Base-by-base conservation (phyloP, 2,888 invertebrate species). In the Morpho helenor region DNA sequence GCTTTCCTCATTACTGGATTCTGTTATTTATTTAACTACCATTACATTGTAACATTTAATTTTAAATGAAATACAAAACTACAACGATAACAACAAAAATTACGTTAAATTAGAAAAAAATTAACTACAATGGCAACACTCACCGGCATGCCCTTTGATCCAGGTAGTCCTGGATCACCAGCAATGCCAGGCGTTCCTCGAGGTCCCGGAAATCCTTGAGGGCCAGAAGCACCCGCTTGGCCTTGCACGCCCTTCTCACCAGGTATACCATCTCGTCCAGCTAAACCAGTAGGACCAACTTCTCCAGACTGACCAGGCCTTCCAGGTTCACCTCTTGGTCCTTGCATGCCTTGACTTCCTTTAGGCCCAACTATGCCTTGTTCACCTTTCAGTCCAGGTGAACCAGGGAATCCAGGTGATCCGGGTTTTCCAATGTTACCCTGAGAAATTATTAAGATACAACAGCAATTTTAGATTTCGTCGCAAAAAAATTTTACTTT, bases 221-320 rank as follows among this genome's bases (percentile, higher is more conserved):
- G 92, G 0, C 96, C 96, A 5, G 93, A 82, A 1, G 93, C 78
- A n/a, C 96, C 96, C 8, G 92, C 80, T 57, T 94, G 91, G 10
- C 97, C 97, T 48, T 93, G 88, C 44, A 92, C 92, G 39, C 97
- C 97, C 73, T 96, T 96, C 68, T 96, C 96, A 44, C 96, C 96
- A 0, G 93, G 91, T n/a, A 89, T 80, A 3, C 97, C 97, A 76
- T 96, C 96, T 79, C 94, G 94, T 8, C 96, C 97, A n/a, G 95
- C 85, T 9, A 93, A 85, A 1, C 97, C 96, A 22, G 93, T 91
- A 0, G 94, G 92, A 3, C 96, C 97, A 3, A 93, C 91, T 73
- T 96, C 96, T 41, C 96, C 96, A 0, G 95, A 92, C 68, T 92
- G 92, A 0, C 96, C 96, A 0, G 96, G 94, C 45, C 95, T 91